Base-by-base conservation (phyloP, 2,113 vertebrate genomes). In the Pitta sordida region DNA sequence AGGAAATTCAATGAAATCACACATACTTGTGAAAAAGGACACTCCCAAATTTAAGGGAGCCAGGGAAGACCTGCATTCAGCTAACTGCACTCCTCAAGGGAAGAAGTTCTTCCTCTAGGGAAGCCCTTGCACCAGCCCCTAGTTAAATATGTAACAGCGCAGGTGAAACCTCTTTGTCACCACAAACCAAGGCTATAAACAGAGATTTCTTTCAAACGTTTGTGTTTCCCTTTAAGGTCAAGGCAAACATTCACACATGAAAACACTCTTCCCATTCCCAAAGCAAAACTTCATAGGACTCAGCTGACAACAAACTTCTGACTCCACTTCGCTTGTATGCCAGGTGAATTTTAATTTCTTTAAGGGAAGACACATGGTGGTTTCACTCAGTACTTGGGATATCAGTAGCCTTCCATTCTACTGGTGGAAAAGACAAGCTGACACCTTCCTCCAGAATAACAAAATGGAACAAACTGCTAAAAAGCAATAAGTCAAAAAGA, bases 31-130 rank as follows among this genome's bases (percentile, higher is more conserved):
- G 71, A 86, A 18, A 9, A 74, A 70, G 34, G 48, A 83, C 59
- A 88, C 77, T 80, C 86, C 77, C 86, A 93, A 55, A 84, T 65
- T 86, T 69, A 90, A 94, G 68, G 59, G n/a, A 76, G 71, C 39
- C 71, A 46, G 51, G 65, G 62, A 87, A 84, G 60, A 87, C 37
- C 39, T 59, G 37, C 11, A 11, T 19, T 13, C 24, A 34, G 71
- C 65, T 59, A 86, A 86, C 24, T 70, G 46, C 7, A 9, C 15
- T 81, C 41, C 51, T 81, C 5, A 9, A 27, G 30, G 46, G n/a
- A n/a, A n/a, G n/a, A n/a, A n/a, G n/a, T 29, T 88, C 76, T 62
- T 70, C 32, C 46, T 88, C 53, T 18, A 44, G 46, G 48, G 37
- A 74, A 85, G 56, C 26, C 30, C 60, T 52, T 23, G 37, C 65